phyloP scores from a whole-genome alignment of 2,888 invertebrate genomes.

The Byasa hedistus region DNA sequence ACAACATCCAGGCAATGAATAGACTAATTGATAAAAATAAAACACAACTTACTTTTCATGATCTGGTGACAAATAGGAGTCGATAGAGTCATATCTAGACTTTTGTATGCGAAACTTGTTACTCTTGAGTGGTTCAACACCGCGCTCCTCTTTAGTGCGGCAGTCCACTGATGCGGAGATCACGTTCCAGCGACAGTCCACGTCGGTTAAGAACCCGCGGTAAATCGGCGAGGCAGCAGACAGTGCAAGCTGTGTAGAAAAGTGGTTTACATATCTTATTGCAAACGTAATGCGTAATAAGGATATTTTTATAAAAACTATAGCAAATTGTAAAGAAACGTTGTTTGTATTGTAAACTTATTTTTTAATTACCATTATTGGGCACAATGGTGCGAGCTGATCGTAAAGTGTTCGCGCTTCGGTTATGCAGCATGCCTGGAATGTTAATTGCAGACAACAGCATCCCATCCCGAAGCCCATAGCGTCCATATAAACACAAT shows the following conservation, averaged over 20 bases:
- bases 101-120: slow-evolving; percentile 93
- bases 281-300: no score
- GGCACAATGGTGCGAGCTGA: slow-evolving; percentile 97
- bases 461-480: slow-evolving; percentile 99
- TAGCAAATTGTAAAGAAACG: neutral
- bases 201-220: slow-evolving; percentile 95
- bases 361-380: slow-evolving; percentile 88
- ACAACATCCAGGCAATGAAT: neutral
- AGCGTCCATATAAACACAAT: slow-evolving; percentile 98
- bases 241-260: slow-evolving; percentile 86
- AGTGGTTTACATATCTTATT: no score
- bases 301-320: no score
- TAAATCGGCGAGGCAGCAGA: slow-evolving; percentile 98
- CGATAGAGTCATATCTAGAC: slow-evolving; percentile 98
- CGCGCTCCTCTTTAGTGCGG: slow-evolving; percentile 92
- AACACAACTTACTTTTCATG: slow-evolving; percentile 82
- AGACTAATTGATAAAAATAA: neutral
- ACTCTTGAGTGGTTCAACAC: slow-evolving; percentile 81
- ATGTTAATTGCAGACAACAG: slow-evolving; percentile 96
- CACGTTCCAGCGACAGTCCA: slow-evolving; percentile 98
- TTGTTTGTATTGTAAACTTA: neutral
- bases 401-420: slow-evolving; percentile 98
- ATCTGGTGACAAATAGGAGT: slow-evolving; percentile 95
- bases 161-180: slow-evolving; percentile 97
- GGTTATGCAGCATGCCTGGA: slow-evolving; percentile 97